Percentiles rank a stretch among this genome's conserved stretches.
These are phyloP conservation scores for Macrobrachium nipponense DNA, from an alignment of 1,140 invertebrate species.

Conservation along the genomic window DNA sequence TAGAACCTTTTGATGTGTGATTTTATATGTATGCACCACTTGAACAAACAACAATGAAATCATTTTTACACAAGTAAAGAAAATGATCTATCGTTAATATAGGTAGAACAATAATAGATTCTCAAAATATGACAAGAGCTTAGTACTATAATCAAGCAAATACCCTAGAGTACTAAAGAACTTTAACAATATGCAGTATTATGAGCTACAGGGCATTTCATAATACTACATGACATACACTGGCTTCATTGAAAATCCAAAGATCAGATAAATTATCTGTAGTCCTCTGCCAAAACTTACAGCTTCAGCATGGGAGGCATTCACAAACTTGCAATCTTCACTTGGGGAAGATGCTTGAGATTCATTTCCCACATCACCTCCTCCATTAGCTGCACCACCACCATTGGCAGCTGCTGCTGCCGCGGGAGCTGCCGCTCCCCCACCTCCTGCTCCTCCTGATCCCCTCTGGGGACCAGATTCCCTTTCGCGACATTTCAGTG, in stretches of 20 bases:
- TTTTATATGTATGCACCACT: too few species aligned
- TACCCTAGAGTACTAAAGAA: too few species aligned
- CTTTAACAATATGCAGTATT: too few species aligned
- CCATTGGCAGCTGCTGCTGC: neutral
- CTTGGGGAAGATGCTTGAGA: slow-evolving; percentile 39
- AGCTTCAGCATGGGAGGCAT: slow-evolving; percentile 38
- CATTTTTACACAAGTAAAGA: too few species aligned
- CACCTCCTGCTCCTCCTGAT: slow-evolving; percentile 2
- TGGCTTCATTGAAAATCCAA: neutral
- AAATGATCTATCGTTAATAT: too few species aligned
- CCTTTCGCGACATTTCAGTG: slow-evolving; percentile 26
- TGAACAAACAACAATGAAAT: too few species aligned
- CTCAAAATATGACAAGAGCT: too few species aligned
- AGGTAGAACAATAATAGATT: too few species aligned
- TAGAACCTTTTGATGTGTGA: too few species aligned
- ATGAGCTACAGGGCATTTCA: too few species aligned
- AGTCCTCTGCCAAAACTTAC: slow-evolving; percentile 1
- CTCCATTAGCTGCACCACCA: neutral
- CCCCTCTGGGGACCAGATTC: slow-evolving; percentile 20
- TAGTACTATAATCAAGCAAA: too few species aligned
- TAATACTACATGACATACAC: neutral
- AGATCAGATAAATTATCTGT: neutral
- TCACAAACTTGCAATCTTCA: slow-evolving; percentile 54
- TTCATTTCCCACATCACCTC: neutral
- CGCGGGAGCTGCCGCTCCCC: neutral